phyloP scores from a whole-genome alignment of 2,797 vertebrate genomes.

The Gymnocypris eckloni region DNA sequence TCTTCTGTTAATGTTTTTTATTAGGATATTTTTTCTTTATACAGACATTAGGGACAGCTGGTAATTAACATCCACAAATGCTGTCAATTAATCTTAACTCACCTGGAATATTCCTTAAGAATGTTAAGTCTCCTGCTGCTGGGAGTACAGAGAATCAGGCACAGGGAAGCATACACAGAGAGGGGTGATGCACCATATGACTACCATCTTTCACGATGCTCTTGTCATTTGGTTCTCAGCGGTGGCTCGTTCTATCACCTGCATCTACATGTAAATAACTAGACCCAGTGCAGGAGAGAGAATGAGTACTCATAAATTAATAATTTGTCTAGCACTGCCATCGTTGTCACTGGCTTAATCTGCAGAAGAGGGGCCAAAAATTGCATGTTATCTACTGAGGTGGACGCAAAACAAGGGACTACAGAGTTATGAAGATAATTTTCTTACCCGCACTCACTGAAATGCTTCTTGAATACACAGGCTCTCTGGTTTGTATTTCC shows the following conservation, averaged over 20 bases:
- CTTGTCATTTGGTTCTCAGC: background rate
- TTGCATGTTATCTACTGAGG: background rate
- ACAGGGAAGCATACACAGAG: background rate
- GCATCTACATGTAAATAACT: slow-evolving; percentile 44
- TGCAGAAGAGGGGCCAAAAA: background rate
- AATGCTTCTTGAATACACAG: background rate
- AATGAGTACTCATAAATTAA: slow-evolving; percentile 36
- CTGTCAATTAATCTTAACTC: too few species aligned
- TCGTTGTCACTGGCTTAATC: background rate
- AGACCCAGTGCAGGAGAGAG: background rate
- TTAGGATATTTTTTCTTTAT: background rate
- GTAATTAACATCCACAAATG: too few species aligned
- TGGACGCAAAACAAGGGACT: background rate
- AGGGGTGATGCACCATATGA: slow-evolving; percentile 9
- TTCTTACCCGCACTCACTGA: background rate
- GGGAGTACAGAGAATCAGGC: background rate
- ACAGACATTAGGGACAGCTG: too few species aligned
- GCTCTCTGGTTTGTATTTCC: slow-evolving; percentile 26
- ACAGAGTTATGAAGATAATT: background rate
- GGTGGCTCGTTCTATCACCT: slow-evolving; percentile 3
- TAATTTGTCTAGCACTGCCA: slow-evolving; percentile 16
- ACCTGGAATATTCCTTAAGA: background rate
- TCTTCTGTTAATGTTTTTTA: background rate
- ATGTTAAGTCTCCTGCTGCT: slow-evolving; percentile 30
- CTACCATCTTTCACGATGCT: background rate